Percentiles rank a stretch among this genome's conserved stretches.
Conservation (phyloP, 2,797 vertebrate species). For the Gorsachius magnificus region DNA sequence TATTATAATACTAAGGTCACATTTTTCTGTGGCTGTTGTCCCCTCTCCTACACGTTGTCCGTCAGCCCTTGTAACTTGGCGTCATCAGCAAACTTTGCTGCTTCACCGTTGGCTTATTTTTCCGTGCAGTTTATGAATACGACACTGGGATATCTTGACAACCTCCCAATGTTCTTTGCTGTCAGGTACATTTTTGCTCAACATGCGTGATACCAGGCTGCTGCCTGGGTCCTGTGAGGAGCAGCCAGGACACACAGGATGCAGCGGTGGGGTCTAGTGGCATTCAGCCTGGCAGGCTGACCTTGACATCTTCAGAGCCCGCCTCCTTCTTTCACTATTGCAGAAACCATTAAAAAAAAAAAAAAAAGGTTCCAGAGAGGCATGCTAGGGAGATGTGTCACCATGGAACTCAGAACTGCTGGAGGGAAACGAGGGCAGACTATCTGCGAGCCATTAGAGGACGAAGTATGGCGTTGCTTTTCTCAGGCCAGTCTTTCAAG, state of each 20-base stretch:
- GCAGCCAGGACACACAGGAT: not conserved
- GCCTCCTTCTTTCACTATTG: not conserved
- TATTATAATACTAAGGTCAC: not conserved
- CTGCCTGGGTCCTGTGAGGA: not conserved
- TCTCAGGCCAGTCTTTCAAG: not conserved
- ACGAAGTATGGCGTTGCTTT: not conserved
- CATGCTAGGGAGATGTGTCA: not conserved
- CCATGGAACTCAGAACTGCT: too few species aligned
- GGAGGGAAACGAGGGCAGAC: not conserved
- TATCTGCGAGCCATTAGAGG: not conserved
- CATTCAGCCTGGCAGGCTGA: not conserved
- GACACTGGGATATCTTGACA: too few species aligned
- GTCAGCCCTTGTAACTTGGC: not conserved
- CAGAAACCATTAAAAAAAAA: not conserved
- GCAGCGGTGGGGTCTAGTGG: not conserved
- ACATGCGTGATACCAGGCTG: not conserved
- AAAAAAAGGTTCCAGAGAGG: not conserved
- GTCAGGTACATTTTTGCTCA: rapidly evolving
- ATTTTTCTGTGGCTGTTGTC: not conserved
- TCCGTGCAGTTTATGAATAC: too few species aligned
- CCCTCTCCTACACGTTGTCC: not conserved
- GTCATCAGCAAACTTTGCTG: too few species aligned
- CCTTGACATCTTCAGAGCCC: not conserved
- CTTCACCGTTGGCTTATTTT: not conserved
- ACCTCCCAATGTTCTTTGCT: not conserved